Percentiles rank a stretch among this genome's conserved stretches.
These are phyloP conservation scores for Hirtodrosophila confusa DNA, from an alignment of 2,888 invertebrate species.

Conservation along the genomic window DNA sequence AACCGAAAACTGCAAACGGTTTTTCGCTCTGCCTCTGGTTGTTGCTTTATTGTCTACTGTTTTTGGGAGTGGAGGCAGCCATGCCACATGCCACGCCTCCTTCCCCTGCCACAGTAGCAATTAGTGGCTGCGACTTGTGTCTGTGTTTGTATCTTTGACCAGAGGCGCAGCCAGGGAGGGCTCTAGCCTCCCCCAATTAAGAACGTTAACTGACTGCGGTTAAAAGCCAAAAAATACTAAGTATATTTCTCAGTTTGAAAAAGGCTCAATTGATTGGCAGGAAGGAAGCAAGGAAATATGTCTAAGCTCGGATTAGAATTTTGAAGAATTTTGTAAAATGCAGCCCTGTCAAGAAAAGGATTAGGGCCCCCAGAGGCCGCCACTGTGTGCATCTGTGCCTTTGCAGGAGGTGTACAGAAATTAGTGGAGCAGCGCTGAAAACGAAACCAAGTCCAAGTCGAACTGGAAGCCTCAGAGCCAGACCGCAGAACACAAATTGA, in stretches of 20 bases:
- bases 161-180: no score
- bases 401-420: slow-evolving; percentile 53
- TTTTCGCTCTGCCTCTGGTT: slow-evolving; percentile 6
- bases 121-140: slow-evolving; percentile 44
- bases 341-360: no score
- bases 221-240: no score
- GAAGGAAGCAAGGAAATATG: no score
- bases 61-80: slow-evolving; percentile 48
- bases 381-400: slow-evolving; percentile 4
- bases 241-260: no score
- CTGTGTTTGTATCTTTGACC: slow-evolving; percentile 3
- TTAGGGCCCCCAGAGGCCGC: no score
- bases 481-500: slow-evolving; percentile 51
- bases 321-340: no score
- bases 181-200: no score
- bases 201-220: no score
- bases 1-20: slow-evolving; percentile 28
- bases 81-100: slow-evolving; percentile 43
- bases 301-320: no score
- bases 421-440: slow-evolving; percentile 42
- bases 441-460: slow-evolving; percentile 22
- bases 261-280: no score
- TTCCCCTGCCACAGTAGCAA: slow-evolving; percentile 33
- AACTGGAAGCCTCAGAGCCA: slow-evolving; percentile 20
- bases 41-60: slow-evolving; percentile 1